A percentile compares a stretch with the other conserved stretches of the same genome.
These are phyloP conservation scores for Daboia siamensis DNA, from an alignment of 2,113 vertebrate genomes.

Conservation along the genomic window DNA sequence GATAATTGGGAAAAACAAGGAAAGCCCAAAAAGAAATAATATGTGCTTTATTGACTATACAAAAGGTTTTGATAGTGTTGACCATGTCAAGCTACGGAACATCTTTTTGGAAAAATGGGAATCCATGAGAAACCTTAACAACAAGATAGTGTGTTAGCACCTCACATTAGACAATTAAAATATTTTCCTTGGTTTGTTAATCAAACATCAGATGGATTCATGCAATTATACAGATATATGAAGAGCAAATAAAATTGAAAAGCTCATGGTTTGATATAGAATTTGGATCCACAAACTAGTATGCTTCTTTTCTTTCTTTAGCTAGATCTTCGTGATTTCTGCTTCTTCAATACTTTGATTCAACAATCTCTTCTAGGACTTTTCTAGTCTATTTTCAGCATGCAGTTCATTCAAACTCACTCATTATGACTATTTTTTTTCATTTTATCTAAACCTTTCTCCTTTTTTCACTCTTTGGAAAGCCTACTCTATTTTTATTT, in stretches of 20 bases:
- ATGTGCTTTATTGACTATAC: background rate
- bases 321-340: background rate
- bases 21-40: background rate
- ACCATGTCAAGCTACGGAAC: background rate
- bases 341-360: background rate
- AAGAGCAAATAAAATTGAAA: background rate
- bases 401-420: background rate
- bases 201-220: background rate
- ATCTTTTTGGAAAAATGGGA: background rate
- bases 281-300: background rate
- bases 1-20: background rate
- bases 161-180: background rate
- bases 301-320: background rate
- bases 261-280: background rate
- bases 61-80: background rate
- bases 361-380: background rate
- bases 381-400: background rate
- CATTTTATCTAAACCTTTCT: background rate
- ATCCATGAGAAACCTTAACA: background rate
- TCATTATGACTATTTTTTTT: background rate
- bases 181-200: background rate
- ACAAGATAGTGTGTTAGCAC: background rate
- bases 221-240: background rate
- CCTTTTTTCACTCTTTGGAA: background rate
- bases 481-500: background rate